A percentile compares a stretch with the other conserved stretches of the same genome.
phyloP scores from a whole-genome alignment of 2,113 vertebrate genomes.

The Bungarus multicinctus region DNA sequence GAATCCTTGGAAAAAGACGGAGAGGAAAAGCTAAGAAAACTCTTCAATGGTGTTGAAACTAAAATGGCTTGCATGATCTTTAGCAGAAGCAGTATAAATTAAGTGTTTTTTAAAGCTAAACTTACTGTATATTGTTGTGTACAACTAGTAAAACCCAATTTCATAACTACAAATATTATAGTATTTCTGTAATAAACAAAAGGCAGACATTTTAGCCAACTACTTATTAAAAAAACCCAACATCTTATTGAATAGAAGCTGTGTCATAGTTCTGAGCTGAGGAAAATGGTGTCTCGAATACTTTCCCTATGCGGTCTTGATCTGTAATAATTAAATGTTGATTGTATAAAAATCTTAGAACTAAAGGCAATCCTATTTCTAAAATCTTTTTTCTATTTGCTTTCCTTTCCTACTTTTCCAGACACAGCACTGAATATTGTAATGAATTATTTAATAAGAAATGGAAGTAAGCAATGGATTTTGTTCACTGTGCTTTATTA shows the following conservation, averaged over 20 bases:
- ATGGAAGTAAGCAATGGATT: background rate
- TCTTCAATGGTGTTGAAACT: background rate
- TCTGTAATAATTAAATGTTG: background rate
- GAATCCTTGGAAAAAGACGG: background rate
- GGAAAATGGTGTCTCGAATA: background rate
- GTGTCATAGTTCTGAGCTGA: background rate
- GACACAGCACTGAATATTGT: accelerated
- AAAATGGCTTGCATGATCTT: background rate
- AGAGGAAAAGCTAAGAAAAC: background rate
- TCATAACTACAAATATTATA: background rate
- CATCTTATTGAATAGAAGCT: background rate
- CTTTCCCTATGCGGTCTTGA: background rate
- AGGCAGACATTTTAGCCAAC: background rate
- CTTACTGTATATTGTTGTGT: background rate
- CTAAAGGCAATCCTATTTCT: background rate
- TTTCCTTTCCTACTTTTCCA: background rate
- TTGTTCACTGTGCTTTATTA: background rate
- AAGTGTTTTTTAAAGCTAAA: background rate
- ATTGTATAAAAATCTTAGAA: background rate
- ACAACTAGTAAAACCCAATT: background rate
- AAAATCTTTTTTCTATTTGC: background rate
- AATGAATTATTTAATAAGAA: accelerated
- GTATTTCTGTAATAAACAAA: background rate
- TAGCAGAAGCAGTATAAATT: background rate
- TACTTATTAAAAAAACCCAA: background rate